Evolutionary conservation across 92 coral and sea anemone species (phyloP), one percentile per base, ranked within the genome.

Genomic region (Palythoa caribaeorum): DNA sequence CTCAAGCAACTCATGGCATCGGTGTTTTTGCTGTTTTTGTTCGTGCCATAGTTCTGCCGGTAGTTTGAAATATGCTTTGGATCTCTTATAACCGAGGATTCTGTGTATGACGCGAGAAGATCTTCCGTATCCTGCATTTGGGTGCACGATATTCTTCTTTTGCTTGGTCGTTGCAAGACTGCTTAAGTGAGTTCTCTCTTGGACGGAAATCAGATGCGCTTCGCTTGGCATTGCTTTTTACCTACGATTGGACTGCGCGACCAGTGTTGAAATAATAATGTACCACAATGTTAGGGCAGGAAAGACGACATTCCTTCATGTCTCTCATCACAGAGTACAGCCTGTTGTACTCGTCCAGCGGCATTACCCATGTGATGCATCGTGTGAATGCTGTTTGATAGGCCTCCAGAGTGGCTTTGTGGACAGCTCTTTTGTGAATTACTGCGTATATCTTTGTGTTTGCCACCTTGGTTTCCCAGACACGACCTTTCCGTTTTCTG

Each of bases 181-280:
- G 88, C 52, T 89, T 83, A 28, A 83, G 52, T 36, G 88, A 83
- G 38, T 89, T 84, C 59, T 83, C 88, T 38, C 66, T 83, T 57
- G 92, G 73, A 1, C 65, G 40, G n/a, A 84, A 83, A 71, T 60
- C 62, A 16, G 74, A 57, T 71, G 88, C 76, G 39, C 15, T 62
- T 2, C 53, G 76, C 21, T 50, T 83, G 39, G 92, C 92, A 44
- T 89, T 83, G 92, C 84, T 71, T 83, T 72, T 54, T 6, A n/a
- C 88, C 60, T 6, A 89, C 92, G 47, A 89, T 83, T 21, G 92
- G 19, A 89, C 92, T 17, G 15, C 75, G 17, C 77, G 76, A 4
- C 88, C 88, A 48, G 92, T 72, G 83, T 83, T 89, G 72, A 89
- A 89, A 80, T 89, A 83, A 48, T 73, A 89, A 77, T 83, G 79